phyloP scores from a whole-genome alignment of 2,888 invertebrate species.

The Lasioglossum leucozonium region DNA sequence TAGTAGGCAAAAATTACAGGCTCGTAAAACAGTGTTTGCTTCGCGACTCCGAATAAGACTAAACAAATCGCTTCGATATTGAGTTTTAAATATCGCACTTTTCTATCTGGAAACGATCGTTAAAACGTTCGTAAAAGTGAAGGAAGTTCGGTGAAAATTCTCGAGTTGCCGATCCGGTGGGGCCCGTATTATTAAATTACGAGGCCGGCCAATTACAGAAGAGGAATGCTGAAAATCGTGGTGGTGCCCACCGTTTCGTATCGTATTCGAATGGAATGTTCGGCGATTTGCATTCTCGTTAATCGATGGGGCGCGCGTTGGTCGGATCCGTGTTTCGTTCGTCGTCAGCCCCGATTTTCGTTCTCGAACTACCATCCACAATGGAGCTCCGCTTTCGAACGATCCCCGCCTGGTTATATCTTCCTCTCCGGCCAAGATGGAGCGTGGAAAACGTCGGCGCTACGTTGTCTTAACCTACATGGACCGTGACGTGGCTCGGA shows the following conservation, averaged over 20 bases:
- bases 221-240: conserved; percentile 26
- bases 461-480: conserved; percentile 48
- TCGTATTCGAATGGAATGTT: background rate
- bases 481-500: conserved; percentile 13
- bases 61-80: background rate
- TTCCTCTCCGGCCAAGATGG: background rate
- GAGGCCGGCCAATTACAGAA: conserved; percentile 5
- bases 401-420: background rate
- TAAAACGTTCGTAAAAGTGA: background rate
- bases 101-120: background rate
- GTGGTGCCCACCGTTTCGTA: background rate
- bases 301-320: background rate
- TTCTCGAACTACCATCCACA: background rate
- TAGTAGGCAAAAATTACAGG: background rate
- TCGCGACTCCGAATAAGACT: background rate
- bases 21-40: background rate
- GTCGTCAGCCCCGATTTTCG: background rate
- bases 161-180: background rate
- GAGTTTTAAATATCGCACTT: background rate
- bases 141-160: background rate
- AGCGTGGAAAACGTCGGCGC: conserved; percentile 11
- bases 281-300: conserved; percentile 19
- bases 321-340: background rate
- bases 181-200: conserved; percentile 21
- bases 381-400: conserved; percentile 12